Evolutionary conservation across 1,140 invertebrate species (phyloP), one percentile per base, ranked within the genome.

Genomic region (Brachionus calyciflorus): DNA sequence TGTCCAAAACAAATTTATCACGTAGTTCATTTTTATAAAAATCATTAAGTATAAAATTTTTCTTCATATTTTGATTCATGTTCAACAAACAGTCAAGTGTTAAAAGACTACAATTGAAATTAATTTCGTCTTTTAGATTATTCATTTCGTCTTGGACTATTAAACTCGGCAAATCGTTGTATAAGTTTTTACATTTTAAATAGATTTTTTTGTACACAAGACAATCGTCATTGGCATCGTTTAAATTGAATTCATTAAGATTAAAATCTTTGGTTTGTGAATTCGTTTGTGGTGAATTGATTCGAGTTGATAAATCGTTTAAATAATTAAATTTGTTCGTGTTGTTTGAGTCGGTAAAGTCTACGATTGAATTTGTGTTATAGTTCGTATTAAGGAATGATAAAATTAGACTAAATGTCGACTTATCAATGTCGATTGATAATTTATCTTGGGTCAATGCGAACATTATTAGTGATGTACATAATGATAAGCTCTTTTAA

Each of bases 61-160:
- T 65, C 44, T 65, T 65, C 60, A 44, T 65, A 40, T 63, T 63
- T 44, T 65, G 60, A 65, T 65, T 65, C 40, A 65, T 44, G 24
- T 65, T 65, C 4, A 65, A 9, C 24, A 65, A 44, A 24, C 60
- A 44, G 44, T 65, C 60, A 7, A 65, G 12, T n/a, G 37, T 44
- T 10, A 65, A 19, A n/a, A 65, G 37, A 10, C 10, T 24, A 28
- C 37, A 65, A 24, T 65, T 65, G 24, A 65, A 65, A 10, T 65
- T 19, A 19, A 65, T 41, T 3, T 65, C 60, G 2, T 65, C 10
- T 6, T 41, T 41, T 2, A 10, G 3, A 3, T 24, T 9, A 37
- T 44, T 6, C n/a, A n/a, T n/a, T n/a, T n/a, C n/a, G n/a, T n/a
- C n/a, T 44, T 65, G 17, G 21, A 24, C 21, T 6, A 19, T 65